Base-by-base conservation (phyloP, 2,797 vertebrate species). In the Ptychobarbus kaznakovi region DNA sequence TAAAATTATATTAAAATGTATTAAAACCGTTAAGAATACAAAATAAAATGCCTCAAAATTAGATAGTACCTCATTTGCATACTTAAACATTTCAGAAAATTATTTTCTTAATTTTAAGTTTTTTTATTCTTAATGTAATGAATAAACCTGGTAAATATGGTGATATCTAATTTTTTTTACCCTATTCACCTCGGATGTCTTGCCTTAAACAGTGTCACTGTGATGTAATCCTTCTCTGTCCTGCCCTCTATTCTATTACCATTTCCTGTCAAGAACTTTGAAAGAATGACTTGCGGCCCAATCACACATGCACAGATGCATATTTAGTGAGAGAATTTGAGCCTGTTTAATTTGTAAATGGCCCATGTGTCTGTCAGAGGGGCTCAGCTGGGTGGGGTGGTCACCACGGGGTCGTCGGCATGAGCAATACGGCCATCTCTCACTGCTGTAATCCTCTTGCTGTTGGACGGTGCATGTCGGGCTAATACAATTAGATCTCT, bases 401-500 rank as follows among this genome's bases (percentile, higher is more conserved):
- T 65, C 79, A 87, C 42, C 22, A 3, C 28, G 22, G 53, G 70
- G 49, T 76, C 66, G 7, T 28, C 11, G 40, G 38, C 35, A 51
- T 82, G 49, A 61, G 16, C 20, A n/a, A 53, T 56, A 28, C n/a
- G 28, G 25, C 51, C 22, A 42, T 77, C 77, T 76, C 78, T 81
- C 77, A 76, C 51, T 80, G 46, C 40, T 1, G 9, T 84, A 84
- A 87, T 84, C 70, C 78, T 81, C 49, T 70, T 69, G 69, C 53
- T 72, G 65, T 58, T 28, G 72, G 69, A 85, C 42, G 22, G 65
- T 53, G 68, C 32, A 65, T 11, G 15, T 80, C 15, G 1, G 77
- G 53, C 25, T 81, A 85, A 85, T 81, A 81, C 77, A 68, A 68
- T 81, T 75, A 81, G 51, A 69, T 40, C 69, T 72, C 22, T 63